Conservation (phyloP, 2,113 vertebrate genomes). For the Tenebrosternarchus preto region DNA sequence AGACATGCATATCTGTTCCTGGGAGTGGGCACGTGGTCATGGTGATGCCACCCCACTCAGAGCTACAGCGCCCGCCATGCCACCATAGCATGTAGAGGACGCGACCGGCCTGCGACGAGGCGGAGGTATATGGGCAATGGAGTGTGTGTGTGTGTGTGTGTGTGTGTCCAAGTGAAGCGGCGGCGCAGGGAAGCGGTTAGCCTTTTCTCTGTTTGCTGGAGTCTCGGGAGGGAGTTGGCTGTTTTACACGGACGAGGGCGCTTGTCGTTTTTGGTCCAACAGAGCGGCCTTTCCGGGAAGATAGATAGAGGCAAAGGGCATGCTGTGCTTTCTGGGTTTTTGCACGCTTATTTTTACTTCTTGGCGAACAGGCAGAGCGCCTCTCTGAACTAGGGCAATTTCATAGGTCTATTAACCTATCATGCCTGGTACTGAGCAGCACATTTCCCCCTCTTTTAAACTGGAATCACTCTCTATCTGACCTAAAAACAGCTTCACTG, state of each 20-base stretch:
- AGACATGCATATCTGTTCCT: conserved; percentile 45
- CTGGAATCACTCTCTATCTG: conserved; percentile 54
- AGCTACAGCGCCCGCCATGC: not conserved
- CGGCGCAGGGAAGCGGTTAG: conserved; percentile 17
- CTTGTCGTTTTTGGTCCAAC: not conserved
- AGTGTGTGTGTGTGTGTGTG: not conserved
- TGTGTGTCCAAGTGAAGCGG: not conserved
- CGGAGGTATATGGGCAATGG: not conserved
- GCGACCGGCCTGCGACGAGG: not conserved
- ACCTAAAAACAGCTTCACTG: conserved; percentile 69
- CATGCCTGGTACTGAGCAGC: conserved; percentile 54
- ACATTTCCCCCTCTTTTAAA: conserved; percentile 34
- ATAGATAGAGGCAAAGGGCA: conserved; percentile 48
- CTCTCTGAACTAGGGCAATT: conserved; percentile 63
- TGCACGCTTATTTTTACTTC: conserved; percentile 54
- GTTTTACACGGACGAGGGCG: conserved; percentile 63
- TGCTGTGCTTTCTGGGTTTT: conserved; percentile 52
- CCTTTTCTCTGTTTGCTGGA: conserved; percentile 39
- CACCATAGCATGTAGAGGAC: conserved; percentile 6
- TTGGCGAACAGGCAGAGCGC: conserved; percentile 11
- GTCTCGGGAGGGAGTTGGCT: conserved; percentile 54
- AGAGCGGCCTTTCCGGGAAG: conserved; percentile 46
- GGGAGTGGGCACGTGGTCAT: not conserved
- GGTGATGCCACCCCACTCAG: conserved; percentile 36
- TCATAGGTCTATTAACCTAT: conserved; percentile 64